Evolutionary conservation across 1,140 invertebrate species (phyloP).

Genomic region (Lepeophtheirus salmonis): DNA sequence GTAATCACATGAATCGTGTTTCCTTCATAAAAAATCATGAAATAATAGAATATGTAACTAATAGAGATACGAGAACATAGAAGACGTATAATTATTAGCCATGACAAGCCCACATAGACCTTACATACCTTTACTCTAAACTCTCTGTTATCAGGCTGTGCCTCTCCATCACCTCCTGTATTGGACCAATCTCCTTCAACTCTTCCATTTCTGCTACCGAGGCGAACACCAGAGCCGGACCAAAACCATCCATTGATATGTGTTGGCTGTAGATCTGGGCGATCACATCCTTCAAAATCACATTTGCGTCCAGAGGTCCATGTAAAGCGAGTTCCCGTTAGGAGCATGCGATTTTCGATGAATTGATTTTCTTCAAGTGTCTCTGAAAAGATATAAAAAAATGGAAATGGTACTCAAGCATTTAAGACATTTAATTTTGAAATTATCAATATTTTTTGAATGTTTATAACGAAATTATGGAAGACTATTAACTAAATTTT

Average conservation of each 20-base stretch:
- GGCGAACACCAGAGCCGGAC: conserved; percentile 71
- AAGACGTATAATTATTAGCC: too few species aligned
- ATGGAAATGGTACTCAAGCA: too few species aligned
- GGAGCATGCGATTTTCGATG: conserved; percentile 57
- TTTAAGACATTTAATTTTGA: too few species aligned
- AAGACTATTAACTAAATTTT: too few species aligned
- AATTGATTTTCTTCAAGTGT: conserved; percentile 77
- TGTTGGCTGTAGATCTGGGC: conserved; percentile 61
- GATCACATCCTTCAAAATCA: conserved; percentile 72
- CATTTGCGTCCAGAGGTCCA: conserved; percentile 81
- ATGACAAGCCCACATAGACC: too few species aligned
- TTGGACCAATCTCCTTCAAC: conserved; percentile 21
- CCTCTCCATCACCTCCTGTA: conserved; percentile 60
- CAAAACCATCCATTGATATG: conserved; percentile 84
- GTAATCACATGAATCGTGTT: too few species aligned
- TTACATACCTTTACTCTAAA: conserved; percentile 10
- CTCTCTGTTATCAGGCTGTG: conserved; percentile 73
- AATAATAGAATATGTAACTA: too few species aligned
- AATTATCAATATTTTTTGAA: too few species aligned
- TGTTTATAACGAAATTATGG: too few species aligned
- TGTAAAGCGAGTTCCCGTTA: conserved; percentile 46
- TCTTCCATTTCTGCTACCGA: conserved; percentile 55
- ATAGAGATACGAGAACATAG: too few species aligned
- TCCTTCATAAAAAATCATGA: too few species aligned
- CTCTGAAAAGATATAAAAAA: conserved; percentile 30